Conservation (phyloP, 2,888 invertebrate genomes). For the Volucella inanis region DNA sequence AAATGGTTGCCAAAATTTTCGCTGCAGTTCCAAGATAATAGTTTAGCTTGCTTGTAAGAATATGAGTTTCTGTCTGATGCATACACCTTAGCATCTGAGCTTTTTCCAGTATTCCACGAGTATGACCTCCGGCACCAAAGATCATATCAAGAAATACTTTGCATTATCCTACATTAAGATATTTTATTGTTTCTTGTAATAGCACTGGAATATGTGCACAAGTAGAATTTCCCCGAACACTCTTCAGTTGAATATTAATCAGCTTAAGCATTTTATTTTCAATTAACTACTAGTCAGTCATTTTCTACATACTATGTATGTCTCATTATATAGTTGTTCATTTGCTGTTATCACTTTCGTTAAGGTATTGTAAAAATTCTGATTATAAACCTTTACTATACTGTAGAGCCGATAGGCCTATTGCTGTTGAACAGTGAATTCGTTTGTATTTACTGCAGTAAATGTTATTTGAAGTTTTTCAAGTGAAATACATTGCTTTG, state of each 20-base stretch:
- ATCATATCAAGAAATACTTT: conserved; percentile 95
- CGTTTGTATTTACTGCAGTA: conserved; percentile 88
- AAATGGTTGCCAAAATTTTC: conserved; percentile 91
- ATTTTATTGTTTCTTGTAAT: conserved; percentile 87
- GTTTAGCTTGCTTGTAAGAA: conserved; percentile 88
- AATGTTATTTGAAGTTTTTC: conserved; percentile 89
- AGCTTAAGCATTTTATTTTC: conserved; percentile 76
- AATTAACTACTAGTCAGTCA: conserved; percentile 80
- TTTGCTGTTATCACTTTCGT: conserved; percentile 82
- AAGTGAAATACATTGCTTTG: conserved; percentile 87
- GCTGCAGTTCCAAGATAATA: conserved; percentile 92
- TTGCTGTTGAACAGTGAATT: conserved; percentile 86
- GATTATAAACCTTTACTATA: conserved; percentile 89
- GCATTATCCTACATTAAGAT: conserved; percentile 86
- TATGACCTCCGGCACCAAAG: conserved; percentile 97
- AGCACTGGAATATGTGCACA: conserved; percentile 90
- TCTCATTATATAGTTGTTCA: neutral
- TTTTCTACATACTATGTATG: conserved; percentile 84
- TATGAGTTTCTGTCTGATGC: conserved; percentile 95
- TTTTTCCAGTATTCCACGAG: conserved; percentile 87
- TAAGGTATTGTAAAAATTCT: conserved; percentile 87
- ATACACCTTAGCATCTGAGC: conserved; percentile 87
- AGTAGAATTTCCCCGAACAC: neutral
- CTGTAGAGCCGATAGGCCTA: conserved; percentile 89
- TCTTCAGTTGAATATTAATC: too few species aligned